phyloP scores from a whole-genome alignment of 92 coral and sea anemone genomes.

The Porites divaricata region DNA sequence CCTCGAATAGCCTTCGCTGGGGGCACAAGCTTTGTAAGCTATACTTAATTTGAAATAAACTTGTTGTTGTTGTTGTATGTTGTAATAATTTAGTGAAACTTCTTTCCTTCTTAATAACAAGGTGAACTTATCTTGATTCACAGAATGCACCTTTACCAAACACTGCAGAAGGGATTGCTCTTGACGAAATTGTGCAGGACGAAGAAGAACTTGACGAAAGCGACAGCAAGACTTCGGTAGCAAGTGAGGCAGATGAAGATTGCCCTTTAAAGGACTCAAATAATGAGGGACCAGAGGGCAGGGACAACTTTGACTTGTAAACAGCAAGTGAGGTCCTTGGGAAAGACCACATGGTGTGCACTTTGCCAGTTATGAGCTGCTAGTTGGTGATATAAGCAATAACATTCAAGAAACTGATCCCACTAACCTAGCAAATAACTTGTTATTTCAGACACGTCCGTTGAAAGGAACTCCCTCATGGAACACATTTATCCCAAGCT shows the following conservation, averaged over 20 bases:
- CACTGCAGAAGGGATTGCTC: background rate
- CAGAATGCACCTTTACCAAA: constrained; percentile 1
- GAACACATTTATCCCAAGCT: constrained; percentile 77
- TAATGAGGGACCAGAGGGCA: background rate
- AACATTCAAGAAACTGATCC: constrained; percentile 31
- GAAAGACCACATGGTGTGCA: constrained; percentile 17
- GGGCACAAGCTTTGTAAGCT: too few relatives aligned
- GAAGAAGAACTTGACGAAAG: constrained; percentile 19
- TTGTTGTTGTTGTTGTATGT: too few relatives aligned
- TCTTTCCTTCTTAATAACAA: too few relatives aligned
- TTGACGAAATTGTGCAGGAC: constrained; percentile 11
- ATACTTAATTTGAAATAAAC: too few relatives aligned
- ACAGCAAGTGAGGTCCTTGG: background rate
- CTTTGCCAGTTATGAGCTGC: constrained; percentile 2
- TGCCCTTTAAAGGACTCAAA: background rate
- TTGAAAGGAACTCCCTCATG: constrained; percentile 87
- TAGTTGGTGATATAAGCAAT: constrained; percentile 6
- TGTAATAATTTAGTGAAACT: too few relatives aligned
- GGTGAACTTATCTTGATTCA: too few relatives aligned
- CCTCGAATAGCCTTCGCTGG: too few relatives aligned
- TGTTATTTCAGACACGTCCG: constrained; percentile 60
- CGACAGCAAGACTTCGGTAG: constrained; percentile 21
- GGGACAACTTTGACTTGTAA: background rate
- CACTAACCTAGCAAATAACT: background rate
- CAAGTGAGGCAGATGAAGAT: constrained; percentile 16